Percentiles rank a stretch among this genome's conserved stretches.
phyloP scores from a whole-genome alignment of 2,797 vertebrate genomes.

The Neosilurus mollespiculum region DNA sequence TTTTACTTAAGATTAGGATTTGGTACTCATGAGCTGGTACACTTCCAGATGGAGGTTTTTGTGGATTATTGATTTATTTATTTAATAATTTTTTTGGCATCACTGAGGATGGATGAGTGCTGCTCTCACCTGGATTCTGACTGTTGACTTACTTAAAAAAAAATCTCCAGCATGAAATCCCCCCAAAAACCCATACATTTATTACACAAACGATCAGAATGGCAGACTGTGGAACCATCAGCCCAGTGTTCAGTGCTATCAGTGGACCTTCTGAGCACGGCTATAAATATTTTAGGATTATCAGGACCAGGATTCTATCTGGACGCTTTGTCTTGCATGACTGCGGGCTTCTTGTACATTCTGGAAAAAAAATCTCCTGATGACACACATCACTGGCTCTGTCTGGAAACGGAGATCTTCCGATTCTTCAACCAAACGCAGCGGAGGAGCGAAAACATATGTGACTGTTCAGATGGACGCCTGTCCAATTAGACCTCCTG shows the following conservation, averaged over 20 bases:
- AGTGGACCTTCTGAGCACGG: neutral
- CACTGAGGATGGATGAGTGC: neutral
- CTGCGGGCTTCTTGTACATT: neutral
- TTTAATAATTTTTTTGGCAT: neutral
- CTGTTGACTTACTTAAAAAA: conserved; percentile 11
- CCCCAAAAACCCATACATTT: neutral
- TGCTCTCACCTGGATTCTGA: neutral
- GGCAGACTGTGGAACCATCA: neutral
- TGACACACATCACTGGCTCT: neutral
- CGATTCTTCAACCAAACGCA: neutral
- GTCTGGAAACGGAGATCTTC: neutral
- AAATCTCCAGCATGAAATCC: neutral
- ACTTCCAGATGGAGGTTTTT: neutral
- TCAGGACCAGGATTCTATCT: conserved; percentile 56
- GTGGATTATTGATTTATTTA: neutral
- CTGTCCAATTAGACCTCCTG: conserved; percentile 35
- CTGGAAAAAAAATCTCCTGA: conserved; percentile 1
- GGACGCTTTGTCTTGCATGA: conserved; percentile 30
- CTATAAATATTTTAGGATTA: conserved; percentile 70
- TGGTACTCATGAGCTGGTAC: neutral
- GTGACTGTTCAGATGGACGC: conserved; percentile 20
- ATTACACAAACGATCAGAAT: neutral
- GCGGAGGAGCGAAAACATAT: conserved; percentile 14
- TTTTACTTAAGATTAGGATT: no score
- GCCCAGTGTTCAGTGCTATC: conserved; percentile 12